Evolutionary conservation across 1,140 invertebrate genomes (phyloP), one percentile per base, ranked within the genome.

Genomic region (Asobara japonica): DNA sequence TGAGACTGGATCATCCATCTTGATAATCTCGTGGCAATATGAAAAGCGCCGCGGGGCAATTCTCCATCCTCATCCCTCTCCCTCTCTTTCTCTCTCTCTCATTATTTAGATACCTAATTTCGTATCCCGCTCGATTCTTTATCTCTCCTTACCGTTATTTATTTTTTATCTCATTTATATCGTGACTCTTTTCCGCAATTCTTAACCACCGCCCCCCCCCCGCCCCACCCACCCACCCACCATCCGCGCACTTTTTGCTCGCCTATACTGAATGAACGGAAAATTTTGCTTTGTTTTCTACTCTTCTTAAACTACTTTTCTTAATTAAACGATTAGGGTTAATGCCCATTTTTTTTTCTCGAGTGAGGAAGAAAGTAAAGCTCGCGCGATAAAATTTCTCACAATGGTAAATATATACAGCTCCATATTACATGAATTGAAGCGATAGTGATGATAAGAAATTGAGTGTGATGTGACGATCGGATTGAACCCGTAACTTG

Each of bases 11-110:
- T 73, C 74, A 75, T 75, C 70, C 71, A 71, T 75, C 71, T 75
- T 75, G 71, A 75, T 75, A 75, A 75, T 75, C 71, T 75, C 45
- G 67, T 75, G 74, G 74, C 71, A 73, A 68, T 73, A 75, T 75
- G 71, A 75, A 75, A 75, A 66, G 66, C 74, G 64, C 74, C 71
- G 74, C 71, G 74, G 74, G 74, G 31, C n/a, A 11, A 45, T 45
- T 45, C 41, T 73, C 68, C 71, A 67, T 20, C 29, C 60, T 72
- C 70, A 48, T 75, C 67, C 61, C 65, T 66, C 69, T 48, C 30
- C 65, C 61, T 56, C 65, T 60, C 48, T 70, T 36, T 67, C 30
- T 68, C 61, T 56, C 65, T 60, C 48, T 70, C 41, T 67, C 30
- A 27, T 61, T 13, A 4, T 65, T 16, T 41, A 33, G 18, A 38